Evolutionary conservation across 2,888 invertebrate species (phyloP).

Genomic region (Yponomeuta cagnagella): DNA sequence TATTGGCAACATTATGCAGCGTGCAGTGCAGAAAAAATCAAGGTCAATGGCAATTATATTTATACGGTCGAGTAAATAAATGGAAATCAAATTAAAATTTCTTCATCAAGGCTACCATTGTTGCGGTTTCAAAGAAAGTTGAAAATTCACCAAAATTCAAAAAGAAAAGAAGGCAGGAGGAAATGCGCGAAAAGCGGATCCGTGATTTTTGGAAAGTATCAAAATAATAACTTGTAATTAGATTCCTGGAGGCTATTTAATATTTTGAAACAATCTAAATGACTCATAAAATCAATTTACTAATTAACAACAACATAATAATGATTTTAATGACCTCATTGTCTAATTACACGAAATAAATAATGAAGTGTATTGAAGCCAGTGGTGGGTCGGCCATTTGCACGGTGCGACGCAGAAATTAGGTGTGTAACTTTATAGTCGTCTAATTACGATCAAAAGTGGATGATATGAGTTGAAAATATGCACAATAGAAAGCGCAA

Average conservation of each 20-base stretch:
- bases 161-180: conserved; percentile 1
- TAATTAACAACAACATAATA: conserved; percentile 38
- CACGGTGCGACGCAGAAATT: conserved; percentile 80
- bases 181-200: not conserved
- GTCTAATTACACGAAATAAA: conserved; percentile 39
- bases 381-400: conserved; percentile 85
- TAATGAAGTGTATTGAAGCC: conserved; percentile 69
- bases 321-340: conserved; percentile 34
- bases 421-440: conserved; percentile 72
- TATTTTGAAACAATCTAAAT: not conserved
- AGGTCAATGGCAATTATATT: conserved; percentile 5
- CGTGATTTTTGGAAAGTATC: not conserved
- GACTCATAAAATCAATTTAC: conserved; percentile 35
- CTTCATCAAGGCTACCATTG: not conserved
- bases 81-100: not conserved
- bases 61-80: not conserved
- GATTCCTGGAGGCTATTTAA: not conserved
- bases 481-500: conserved; percentile 54
- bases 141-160: not conserved
- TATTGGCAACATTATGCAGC: conserved; percentile 48
- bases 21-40: conserved; percentile 13
- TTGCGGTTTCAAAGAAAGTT: too few relatives aligned
- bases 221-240: conserved; percentile 1
- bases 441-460: conserved; percentile 59
- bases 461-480: conserved; percentile 59